Evolutionary conservation across 2,113 vertebrate species (phyloP), one percentile per base, ranked within the genome.

Genomic region (Gymnocephalus cernua): DNA sequence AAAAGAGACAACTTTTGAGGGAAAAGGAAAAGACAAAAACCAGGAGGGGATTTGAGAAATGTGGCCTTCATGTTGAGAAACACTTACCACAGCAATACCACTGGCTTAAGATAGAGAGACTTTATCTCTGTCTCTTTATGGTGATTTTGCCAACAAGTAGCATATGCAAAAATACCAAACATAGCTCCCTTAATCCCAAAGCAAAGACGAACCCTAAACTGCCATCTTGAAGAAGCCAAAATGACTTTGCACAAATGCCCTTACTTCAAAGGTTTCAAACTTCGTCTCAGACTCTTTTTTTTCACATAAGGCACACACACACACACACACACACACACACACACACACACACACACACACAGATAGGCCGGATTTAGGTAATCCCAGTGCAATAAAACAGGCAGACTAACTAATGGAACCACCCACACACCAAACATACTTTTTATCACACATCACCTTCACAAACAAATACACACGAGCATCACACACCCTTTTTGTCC

Each of bases 361-460:
- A 32, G 6, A 32, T 5, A 32, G 32, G 6, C 32, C 32, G 6
- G 32, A 32, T 41, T 1, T 11, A 41, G 38, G 38, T 41, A 41
- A 11, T 41, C 90, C 85, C 86, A 84, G 77, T 87, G 85, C 90
- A 90, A 93, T 92, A 87, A 92, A 89, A 89, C 88, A 91, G 82
- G 71, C 89, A 87, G 87, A 83, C 88, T 88, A 86, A 90, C 84
- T 91, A 92, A 92, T 89, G 79, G 89, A 90, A 89, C 86, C 89
- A 88, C 92, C 92, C 86, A 92, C 93, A 87, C 82, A 82, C 62
- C 77, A 82, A 90, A 85, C 86, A 85, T 85, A 88, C 79, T 90
- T 86, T 89, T 85, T 63, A 91, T 82, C 82, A 86, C 82, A 83
- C 74, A 81, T 74, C 76, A 83, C 81, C 72, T 86, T 86, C 85